Evolutionary conservation across 2,888 invertebrate species (phyloP).

Genomic region (Dastarcus helophoroides): DNA sequence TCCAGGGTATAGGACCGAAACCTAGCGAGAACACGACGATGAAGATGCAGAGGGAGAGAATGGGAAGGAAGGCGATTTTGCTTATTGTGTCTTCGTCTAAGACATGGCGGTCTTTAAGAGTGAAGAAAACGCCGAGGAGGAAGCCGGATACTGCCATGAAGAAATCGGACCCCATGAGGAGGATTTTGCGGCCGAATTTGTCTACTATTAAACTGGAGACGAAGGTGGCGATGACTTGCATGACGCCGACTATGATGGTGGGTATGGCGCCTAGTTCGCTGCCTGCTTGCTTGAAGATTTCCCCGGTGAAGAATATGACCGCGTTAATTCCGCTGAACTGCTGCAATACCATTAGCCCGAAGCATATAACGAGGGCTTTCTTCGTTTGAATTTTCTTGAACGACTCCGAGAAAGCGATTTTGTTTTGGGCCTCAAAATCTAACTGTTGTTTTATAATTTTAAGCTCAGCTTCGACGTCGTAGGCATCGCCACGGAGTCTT

Average conservation of each 20-base stretch:
- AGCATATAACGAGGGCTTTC: conserved; percentile 58
- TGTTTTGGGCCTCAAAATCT: too few species aligned
- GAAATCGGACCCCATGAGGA: conserved; percentile 58
- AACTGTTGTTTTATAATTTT: conserved; percentile 46
- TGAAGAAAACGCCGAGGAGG: conserved; percentile 60
- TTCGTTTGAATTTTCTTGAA: conserved; percentile 15
- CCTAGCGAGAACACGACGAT: conserved; percentile 72
- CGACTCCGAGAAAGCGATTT: conserved; percentile 13
- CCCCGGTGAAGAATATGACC: conserved; percentile 65
- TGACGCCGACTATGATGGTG: conserved; percentile 66
- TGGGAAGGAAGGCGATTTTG: conserved; percentile 53
- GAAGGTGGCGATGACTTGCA: conserved; percentile 69
- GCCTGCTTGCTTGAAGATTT: conserved; percentile 61
- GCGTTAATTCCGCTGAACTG: conserved; percentile 77
- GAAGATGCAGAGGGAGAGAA: conserved; percentile 61
- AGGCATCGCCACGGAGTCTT: conserved; percentile 58
- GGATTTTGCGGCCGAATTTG: conserved; percentile 64
- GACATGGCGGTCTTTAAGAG: conserved; percentile 13
- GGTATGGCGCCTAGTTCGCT: conserved; percentile 44
- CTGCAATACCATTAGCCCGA: conserved; percentile 80
- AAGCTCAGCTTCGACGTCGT: conserved; percentile 56
- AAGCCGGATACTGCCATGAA: conserved; percentile 60
- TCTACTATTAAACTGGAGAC: conserved; percentile 69
- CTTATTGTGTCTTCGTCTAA: background rate
- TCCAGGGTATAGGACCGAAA: conserved; percentile 80